Evolutionary conservation across 2,888 invertebrate species (phyloP).

Genomic region (Urechis unicinctus): DNA sequence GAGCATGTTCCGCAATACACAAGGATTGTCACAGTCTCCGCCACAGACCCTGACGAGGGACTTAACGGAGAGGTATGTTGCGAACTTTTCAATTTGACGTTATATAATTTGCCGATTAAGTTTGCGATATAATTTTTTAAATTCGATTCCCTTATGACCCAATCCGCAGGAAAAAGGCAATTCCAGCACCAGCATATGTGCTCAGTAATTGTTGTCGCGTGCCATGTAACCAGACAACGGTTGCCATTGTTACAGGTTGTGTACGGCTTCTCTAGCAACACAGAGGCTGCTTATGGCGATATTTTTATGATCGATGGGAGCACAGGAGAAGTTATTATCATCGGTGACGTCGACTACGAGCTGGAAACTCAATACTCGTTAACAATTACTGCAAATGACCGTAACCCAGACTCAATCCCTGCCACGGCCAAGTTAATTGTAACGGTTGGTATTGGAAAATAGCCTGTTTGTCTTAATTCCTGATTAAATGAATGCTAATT

Average conservation of each 20-base stretch:
- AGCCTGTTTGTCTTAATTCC: background rate
- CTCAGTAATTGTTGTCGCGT: too few relatives aligned
- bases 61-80: constrained; percentile 70
- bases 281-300: constrained; percentile 1
- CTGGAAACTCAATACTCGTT: background rate
- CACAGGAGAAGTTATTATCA: constrained; percentile 1
- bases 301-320: constrained; percentile 1
- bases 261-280: constrained; percentile 61
- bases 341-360: constrained; percentile 5
- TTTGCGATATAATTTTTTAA: too few relatives aligned
- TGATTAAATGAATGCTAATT: too few relatives aligned
- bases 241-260: too few relatives aligned
- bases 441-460: background rate
- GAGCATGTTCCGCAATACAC: constrained; percentile 64
- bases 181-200: too few relatives aligned
- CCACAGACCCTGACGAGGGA: constrained; percentile 76
- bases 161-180: too few relatives aligned
- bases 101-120: too few relatives aligned
- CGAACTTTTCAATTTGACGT: too few relatives aligned
- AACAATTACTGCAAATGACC: constrained; percentile 1
- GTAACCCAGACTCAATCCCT: constrained; percentile 2
- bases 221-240: too few relatives aligned
- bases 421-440: background rate
- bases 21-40: constrained; percentile 67
- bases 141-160: too few relatives aligned